These are phyloP conservation scores for Xiphydria camelus DNA, from an alignment of 2,888 invertebrate species.

Conservation along the genomic window DNA sequence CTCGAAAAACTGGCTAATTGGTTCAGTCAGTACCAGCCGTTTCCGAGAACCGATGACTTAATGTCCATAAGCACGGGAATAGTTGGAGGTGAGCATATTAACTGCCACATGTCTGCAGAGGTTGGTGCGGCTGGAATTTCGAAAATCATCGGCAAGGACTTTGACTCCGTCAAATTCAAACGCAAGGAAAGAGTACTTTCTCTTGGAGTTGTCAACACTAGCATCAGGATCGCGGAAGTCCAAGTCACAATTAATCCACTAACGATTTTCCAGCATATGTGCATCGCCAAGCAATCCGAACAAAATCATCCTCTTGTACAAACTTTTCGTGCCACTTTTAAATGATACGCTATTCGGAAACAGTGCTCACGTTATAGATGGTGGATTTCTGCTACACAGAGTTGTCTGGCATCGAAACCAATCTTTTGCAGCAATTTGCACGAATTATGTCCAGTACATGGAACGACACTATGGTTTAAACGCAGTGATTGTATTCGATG, in stretches of 20 bases:
- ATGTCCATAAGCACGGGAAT: conserved; percentile 13
- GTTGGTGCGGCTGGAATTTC: conserved; percentile 2
- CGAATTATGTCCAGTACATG: too few species aligned
- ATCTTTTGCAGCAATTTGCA: too few species aligned
- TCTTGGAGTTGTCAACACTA: background rate
- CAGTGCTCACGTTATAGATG: too few species aligned
- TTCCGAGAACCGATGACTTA: conserved; percentile 2
- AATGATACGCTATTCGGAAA: too few species aligned
- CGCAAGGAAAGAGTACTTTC: conserved; percentile 1
- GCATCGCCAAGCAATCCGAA: conserved; percentile 17
- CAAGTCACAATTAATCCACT: conserved; percentile 22
- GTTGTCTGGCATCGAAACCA: too few species aligned
- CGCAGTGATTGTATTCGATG: too few species aligned
- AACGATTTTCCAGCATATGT: conserved; percentile 21
- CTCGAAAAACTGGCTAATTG: background rate
- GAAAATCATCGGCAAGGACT: conserved; percentile 15
- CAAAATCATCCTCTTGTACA: too few species aligned
- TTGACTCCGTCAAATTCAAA: conserved; percentile 9
- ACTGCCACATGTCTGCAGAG: conserved; percentile 8
- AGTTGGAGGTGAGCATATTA: conserved; percentile 13
- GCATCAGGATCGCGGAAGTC: conserved; percentile 13
- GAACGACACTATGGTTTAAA: too few species aligned
- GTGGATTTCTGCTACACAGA: too few species aligned
- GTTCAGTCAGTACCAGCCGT: conserved; percentile 3
- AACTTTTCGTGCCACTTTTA: too few species aligned